A percentile compares a stretch with the other conserved stretches of the same genome.
Evolutionary conservation across 2,113 vertebrate species (phyloP).

Genomic region (Amazona vittata): DNA sequence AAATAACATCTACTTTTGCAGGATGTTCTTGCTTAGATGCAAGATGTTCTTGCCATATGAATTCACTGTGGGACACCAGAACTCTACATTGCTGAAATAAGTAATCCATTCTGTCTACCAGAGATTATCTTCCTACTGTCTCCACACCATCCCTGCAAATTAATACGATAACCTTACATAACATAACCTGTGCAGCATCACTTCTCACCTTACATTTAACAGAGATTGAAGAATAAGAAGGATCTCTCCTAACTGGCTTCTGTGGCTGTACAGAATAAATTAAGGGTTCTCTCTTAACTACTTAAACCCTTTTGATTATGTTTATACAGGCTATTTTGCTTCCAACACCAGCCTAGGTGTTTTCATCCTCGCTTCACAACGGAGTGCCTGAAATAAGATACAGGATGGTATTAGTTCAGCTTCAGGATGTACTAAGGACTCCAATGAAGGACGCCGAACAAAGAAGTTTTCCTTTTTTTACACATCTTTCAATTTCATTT

Average conservation of each 20-base stretch:
- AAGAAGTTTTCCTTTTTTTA: not conserved
- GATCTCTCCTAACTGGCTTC: not conserved
- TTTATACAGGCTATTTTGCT: not conserved
- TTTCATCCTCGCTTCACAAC: not conserved
- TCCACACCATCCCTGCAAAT: not conserved
- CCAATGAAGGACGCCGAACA: not conserved
- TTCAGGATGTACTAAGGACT: not conserved
- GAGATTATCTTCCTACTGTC: not conserved
- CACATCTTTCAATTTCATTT: not conserved
- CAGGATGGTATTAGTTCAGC: not conserved
- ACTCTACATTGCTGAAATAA: not conserved
- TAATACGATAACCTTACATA: not conserved
- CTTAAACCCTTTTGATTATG: not conserved
- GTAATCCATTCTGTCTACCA: not conserved
- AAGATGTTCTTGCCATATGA: not conserved
- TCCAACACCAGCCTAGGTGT: not conserved
- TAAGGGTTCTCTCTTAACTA: not conserved
- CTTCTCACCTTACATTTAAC: not conserved
- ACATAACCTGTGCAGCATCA: not conserved
- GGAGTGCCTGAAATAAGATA: not conserved
- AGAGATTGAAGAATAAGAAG: not conserved
- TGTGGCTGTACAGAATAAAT: not conserved
- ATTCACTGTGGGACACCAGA: not conserved
- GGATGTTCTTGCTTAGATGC: not conserved
- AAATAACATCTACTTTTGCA: not conserved